phyloP scores from a whole-genome alignment of 2,113 vertebrate genomes.

The Tylochromis polylepis region DNA sequence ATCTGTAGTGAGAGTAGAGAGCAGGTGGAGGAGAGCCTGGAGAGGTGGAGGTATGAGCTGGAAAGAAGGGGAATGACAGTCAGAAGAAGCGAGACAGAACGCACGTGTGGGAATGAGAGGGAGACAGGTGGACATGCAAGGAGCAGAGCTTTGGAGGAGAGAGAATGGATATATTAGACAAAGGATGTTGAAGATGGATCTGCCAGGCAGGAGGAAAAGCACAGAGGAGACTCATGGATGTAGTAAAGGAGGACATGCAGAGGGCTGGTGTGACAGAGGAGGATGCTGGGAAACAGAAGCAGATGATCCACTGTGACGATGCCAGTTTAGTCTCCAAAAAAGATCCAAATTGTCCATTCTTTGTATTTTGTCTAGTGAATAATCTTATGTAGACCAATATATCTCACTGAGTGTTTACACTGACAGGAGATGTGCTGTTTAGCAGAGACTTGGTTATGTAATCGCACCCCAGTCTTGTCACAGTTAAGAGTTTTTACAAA shows the following conservation, averaged over 20 bases:
- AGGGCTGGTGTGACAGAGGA: neutral
- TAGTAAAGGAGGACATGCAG: neutral
- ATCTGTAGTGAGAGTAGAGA: neutral
- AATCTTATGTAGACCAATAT: neutral
- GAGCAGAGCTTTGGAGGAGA: neutral
- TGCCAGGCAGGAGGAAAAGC: neutral
- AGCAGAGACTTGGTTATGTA: neutral
- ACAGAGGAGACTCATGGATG: neutral
- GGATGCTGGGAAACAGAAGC: neutral
- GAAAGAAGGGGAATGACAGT: neutral
- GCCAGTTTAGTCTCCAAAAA: too few species aligned
- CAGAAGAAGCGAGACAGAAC: neutral
- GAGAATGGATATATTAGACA: neutral
- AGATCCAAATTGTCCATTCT: neutral
- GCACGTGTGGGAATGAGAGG: neutral
- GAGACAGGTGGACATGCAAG: neutral
- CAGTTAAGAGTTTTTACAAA: neutral
- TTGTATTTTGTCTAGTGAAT: neutral
- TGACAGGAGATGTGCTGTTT: neutral
- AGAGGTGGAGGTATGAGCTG: neutral
- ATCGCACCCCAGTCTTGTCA: neutral
- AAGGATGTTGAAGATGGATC: neutral
- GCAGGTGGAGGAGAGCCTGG: neutral
- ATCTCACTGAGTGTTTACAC: neutral
- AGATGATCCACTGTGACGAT: too few species aligned